Percentiles rank a stretch among this genome's conserved stretches.
Conservation (phyloP, 2,113 vertebrate genomes). For the Pelvicachromis taeniatus region DNA sequence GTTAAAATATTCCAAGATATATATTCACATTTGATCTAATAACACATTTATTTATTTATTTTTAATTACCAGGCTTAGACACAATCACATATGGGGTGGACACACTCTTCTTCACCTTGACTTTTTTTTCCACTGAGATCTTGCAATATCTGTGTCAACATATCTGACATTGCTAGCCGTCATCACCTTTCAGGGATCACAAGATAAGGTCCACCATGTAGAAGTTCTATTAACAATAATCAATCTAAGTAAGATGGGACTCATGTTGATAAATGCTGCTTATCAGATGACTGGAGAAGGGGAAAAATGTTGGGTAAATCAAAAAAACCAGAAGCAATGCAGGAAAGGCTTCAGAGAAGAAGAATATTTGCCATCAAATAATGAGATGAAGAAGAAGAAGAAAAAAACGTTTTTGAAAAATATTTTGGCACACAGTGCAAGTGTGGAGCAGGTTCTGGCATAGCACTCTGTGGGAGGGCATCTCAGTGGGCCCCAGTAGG, state of each 20-base stretch:
- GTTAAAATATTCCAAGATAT: not conserved
- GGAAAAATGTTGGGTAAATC: not conserved
- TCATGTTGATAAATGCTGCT: constrained; percentile 20
- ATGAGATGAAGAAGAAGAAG: not conserved
- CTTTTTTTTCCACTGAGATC: not conserved
- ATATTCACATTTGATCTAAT: not conserved
- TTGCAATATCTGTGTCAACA: not conserved
- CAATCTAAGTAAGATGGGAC: constrained; percentile 32
- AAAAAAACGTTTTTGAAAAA: not conserved
- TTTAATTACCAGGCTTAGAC: not conserved
- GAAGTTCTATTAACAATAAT: constrained; percentile 42
- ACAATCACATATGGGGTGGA: not conserved
- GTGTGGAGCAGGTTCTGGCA: not conserved
- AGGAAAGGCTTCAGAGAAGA: not conserved
- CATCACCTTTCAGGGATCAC: constrained; percentile 45
- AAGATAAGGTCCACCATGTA: constrained; percentile 35
- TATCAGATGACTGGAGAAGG: constrained; percentile 32
- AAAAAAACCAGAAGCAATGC: not conserved
- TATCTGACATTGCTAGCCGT: constrained; percentile 8
- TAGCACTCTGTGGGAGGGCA: not conserved
- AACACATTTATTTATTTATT: not conserved
- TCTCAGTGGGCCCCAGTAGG: constrained; percentile 1
- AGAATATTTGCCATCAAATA: not conserved
- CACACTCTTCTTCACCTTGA: not conserved
- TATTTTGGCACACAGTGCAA: not conserved